A percentile compares a stretch with the other conserved stretches of the same genome.
Conservation (phyloP, 2,888 invertebrate species). For the Rutpela maculata region DNA sequence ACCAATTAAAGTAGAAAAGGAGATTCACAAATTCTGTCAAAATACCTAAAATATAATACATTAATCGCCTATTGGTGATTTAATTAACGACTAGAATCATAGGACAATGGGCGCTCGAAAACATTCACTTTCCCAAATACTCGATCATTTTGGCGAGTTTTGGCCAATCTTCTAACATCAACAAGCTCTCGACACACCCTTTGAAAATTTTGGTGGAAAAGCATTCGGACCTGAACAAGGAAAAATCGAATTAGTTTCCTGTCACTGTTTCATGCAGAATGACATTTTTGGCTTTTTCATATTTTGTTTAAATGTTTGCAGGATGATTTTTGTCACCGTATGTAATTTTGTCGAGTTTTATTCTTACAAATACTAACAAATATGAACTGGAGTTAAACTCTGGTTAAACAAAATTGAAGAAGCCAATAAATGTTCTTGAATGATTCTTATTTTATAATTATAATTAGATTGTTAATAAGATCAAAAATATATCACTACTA, state of each 20-base stretch:
- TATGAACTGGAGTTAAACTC: no score
- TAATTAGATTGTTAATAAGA: neutral
- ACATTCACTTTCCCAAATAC: constrained; percentile 80
- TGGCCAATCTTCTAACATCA: constrained; percentile 86
- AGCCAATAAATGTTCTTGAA: neutral
- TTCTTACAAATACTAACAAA: no score
- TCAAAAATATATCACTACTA: neutral
- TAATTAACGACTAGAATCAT: constrained; percentile 68
- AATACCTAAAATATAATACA: constrained; percentile 64
- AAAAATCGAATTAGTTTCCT: constrained; percentile 43
- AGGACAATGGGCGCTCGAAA: constrained; percentile 63
- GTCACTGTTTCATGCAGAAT: constrained; percentile 33
- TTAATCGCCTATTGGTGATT: constrained; percentile 66
- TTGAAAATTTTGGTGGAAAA: constrained; percentile 88
- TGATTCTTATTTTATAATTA: neutral
- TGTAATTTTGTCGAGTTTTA: no score
- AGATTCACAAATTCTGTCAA: constrained; percentile 65
- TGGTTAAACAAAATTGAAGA: neutral
- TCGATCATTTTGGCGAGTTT: constrained; percentile 87
- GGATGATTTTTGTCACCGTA: neutral
- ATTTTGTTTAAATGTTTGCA: neutral
- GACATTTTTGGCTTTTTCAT: constrained; percentile 1
- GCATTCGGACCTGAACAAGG: constrained; percentile 83
- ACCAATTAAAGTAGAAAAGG: constrained; percentile 57
- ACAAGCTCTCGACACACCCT: constrained; percentile 87